These are phyloP conservation scores for Eupithecia vulgata DNA, from an alignment of 2,888 invertebrate species.

Conservation along the genomic window DNA sequence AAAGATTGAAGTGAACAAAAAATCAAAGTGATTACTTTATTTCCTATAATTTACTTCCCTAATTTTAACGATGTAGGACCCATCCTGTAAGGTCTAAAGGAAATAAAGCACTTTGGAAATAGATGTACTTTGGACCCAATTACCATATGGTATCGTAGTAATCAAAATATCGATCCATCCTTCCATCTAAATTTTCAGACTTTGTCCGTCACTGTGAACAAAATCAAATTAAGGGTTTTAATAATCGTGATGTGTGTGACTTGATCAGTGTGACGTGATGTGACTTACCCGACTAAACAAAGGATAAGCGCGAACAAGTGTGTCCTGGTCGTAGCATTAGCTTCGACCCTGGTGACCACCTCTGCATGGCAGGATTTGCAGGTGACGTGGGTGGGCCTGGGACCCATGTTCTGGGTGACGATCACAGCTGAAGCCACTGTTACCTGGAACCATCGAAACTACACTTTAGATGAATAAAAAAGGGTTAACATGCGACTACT, in stretches of 20 bases:
- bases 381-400: constrained; percentile 52
- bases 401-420: constrained; percentile 54
- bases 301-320: constrained; percentile 81
- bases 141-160: no score
- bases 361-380: constrained; percentile 77
- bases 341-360: constrained; percentile 70
- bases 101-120: no score
- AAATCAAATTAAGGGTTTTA: no score
- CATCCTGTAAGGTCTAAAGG: no score
- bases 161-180: not conserved
- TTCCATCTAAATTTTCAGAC: not conserved
- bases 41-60: no score
- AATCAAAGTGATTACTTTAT: no score
- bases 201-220: no score
- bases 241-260: not conserved
- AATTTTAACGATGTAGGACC: no score
- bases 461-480: not conserved
- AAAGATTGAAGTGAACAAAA: no score
- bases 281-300: constrained; percentile 70
- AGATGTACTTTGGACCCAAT: no score
- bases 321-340: constrained; percentile 74
- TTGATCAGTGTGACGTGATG: not conserved
- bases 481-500: not conserved
- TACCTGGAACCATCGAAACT: not conserved
- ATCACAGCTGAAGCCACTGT: constrained; percentile 37